Conservation (phyloP, 2,113 vertebrate genomes). For the Microcebus tavaratra region DNA sequence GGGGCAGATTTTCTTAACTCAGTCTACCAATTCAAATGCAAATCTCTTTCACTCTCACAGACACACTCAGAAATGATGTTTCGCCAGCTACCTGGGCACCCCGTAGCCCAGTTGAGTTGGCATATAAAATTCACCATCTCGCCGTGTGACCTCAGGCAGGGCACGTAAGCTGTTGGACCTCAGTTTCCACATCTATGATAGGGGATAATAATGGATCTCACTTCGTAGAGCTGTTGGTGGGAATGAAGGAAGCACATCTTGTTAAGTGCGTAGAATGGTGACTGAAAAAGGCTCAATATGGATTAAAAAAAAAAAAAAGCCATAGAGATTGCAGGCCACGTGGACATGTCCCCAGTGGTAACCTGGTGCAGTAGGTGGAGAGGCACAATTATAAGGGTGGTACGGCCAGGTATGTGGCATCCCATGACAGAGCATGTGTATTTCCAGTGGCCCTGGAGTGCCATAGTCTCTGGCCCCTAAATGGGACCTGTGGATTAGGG, state of each 20-base stretch:
- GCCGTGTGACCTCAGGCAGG: neutral
- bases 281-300: neutral
- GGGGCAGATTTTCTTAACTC: neutral
- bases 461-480: neutral
- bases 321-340: rapidly evolving
- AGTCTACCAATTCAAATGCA: neutral
- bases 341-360: neutral
- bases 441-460: neutral
- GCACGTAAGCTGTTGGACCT: neutral
- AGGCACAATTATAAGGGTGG: rapidly evolving
- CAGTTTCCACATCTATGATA: neutral
- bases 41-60: neutral
- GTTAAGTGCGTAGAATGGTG: neutral
- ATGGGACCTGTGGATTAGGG: neutral
- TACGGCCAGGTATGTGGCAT: neutral
- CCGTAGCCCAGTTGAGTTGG: neutral
- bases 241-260: neutral
- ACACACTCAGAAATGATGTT: neutral
- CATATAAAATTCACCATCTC: neutral
- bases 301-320: neutral
- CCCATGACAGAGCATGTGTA: neutral
- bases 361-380: neutral
- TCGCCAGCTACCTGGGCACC: neutral
- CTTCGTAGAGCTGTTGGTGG: neutral
- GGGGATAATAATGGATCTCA: neutral